Conservation (phyloP, 1,140 invertebrate species). For the Eupristina koningsbergeri region DNA sequence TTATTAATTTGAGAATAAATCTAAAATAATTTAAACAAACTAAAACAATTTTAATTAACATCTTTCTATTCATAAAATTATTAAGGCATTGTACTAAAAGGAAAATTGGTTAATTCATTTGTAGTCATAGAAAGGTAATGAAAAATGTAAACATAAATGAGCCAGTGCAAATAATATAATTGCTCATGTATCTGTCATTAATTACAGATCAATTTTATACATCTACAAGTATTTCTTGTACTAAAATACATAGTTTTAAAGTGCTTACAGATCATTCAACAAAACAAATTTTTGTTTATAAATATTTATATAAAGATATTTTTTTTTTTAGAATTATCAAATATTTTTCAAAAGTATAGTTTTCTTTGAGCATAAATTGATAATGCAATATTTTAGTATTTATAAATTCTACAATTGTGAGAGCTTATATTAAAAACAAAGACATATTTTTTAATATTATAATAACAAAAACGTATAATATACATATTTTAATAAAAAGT, state of each 20-base stretch:
- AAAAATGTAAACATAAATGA: constrained; percentile 21
- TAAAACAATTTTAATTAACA: too few relatives aligned
- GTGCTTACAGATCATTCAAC: constrained; percentile 38
- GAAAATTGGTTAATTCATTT: background rate
- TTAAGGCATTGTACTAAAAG: too few relatives aligned
- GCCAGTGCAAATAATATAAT: constrained; percentile 42
- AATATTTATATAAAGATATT: constrained; percentile 35
- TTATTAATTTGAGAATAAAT: too few relatives aligned
- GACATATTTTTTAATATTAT: constrained; percentile 23
- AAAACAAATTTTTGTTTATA: constrained; percentile 30
- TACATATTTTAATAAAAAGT: constrained; percentile 42
- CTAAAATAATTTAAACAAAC: too few relatives aligned
- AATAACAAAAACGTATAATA: constrained; percentile 38
- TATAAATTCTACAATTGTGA: constrained; percentile 44
- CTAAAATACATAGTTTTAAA: constrained; percentile 50
- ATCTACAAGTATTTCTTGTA: constrained; percentile 50
- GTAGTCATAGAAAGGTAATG: background rate
- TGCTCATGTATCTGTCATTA: constrained; percentile 44
- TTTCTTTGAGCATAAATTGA: constrained; percentile 24
- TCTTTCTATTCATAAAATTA: too few relatives aligned
- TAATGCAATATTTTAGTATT: constrained; percentile 33
- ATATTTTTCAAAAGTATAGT: constrained; percentile 30
- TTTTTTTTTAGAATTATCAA: constrained; percentile 42
- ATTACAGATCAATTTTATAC: constrained; percentile 47
- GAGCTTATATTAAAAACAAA: constrained; percentile 41